phyloP scores from a whole-genome alignment of 2,888 invertebrate genomes.

The Calameuta pallipes region DNA sequence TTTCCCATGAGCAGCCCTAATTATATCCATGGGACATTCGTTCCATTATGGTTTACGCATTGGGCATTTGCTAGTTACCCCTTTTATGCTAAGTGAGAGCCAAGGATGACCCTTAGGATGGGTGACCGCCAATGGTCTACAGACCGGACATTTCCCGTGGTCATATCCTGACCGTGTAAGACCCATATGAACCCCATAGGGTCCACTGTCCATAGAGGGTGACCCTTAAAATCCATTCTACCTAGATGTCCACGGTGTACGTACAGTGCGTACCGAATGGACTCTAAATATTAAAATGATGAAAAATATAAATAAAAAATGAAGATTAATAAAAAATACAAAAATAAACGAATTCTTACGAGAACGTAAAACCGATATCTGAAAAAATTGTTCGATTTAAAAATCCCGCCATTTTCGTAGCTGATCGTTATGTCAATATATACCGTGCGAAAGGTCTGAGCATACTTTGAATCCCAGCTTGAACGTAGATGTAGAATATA shows the following conservation, averaged over 20 bases:
- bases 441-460: neutral
- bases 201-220: slow-evolving; percentile 28
- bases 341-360: neutral
- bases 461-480: neutral
- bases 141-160: slow-evolving; percentile 58
- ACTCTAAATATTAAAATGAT: neutral
- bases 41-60: slow-evolving; percentile 50
- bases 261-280: neutral
- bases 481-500: neutral
- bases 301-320: slow-evolving; percentile 10
- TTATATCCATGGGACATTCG: slow-evolving; percentile 64
- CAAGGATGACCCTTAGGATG: slow-evolving; percentile 54
- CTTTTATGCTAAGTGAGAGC: slow-evolving; percentile 63
- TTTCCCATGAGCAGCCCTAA: slow-evolving; percentile 63
- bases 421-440: neutral
- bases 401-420: neutral
- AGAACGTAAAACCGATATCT: neutral
- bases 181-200: slow-evolving; percentile 29
- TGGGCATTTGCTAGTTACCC: slow-evolving; percentile 54
- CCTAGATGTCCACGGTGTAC: neutral
- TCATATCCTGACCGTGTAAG: slow-evolving; percentile 38
- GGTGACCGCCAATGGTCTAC: slow-evolving; percentile 44
- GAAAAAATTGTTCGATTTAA: neutral
- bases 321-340: neutral
- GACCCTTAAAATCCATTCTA: slow-evolving; percentile 13